Base-by-base conservation (phyloP, 2,888 invertebrate species). In the Petrolisthes cinctipes region DNA sequence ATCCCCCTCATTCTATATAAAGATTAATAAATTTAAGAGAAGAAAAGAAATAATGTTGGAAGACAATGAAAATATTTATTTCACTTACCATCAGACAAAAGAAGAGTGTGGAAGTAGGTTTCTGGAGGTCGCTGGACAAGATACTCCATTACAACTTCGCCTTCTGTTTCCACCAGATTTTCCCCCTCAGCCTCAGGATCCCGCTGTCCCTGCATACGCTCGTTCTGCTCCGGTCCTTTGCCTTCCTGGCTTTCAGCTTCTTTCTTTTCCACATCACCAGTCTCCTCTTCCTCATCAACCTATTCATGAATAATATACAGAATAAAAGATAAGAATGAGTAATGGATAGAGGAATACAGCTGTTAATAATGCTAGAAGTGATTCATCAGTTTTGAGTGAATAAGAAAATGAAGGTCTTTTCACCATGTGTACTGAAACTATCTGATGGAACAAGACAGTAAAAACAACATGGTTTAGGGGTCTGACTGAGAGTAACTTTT, bases 141-240 rank as follows among this genome's bases (percentile, higher is more conserved):
- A 37, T 68, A 61, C n/a, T 88, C 90, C 51, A 89, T 51, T 14
- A 88, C 82, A 11, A 53, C 68, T 66, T 90, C 88, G 56, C 90
- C 91, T 68, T 91, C 91, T 23, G 89, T 90, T 23, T 86, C 86
- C 68, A 86, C 81, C 11, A 76, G 84, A 66, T 75, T 93, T 54
- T 92, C 92, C 3, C 91, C 89, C 0, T 93, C 93, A 0, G 94
- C 93, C 5, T 93, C 93, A 93, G 93, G 83, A 91, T 90, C 88
- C 80, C 54, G 53, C 86, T 54, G 89, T 54, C 84, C 84, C 86
- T 92, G 90, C 53, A 87, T 83, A 54, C 90, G 89, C 51, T 91
- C 91, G 56, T 91, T 90, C 56, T 88, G 90, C 75, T 91, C 90
- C 87, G 82, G 73, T 73, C 90, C 90, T 61, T 90, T 90, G 7